Percentiles rank a stretch among this genome's conserved stretches.
phyloP scores from a whole-genome alignment of 2,113 vertebrate genomes.

The Vulpes ferrilata region DNA sequence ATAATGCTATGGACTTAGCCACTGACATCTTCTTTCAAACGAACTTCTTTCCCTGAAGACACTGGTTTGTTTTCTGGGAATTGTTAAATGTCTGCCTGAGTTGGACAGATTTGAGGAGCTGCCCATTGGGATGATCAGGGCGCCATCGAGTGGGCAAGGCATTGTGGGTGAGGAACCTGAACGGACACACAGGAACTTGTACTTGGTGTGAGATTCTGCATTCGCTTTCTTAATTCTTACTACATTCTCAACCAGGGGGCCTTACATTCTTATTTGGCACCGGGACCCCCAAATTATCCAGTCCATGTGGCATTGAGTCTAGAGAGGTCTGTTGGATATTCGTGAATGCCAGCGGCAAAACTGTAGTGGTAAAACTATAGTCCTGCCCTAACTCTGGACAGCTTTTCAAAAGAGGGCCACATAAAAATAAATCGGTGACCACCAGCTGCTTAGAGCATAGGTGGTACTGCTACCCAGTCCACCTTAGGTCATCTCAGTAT shows the following conservation, averaged over 20 bases:
- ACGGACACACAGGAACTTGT: accelerated
- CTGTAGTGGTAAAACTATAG: not conserved
- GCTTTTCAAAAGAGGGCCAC: not conserved
- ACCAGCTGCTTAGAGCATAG: not conserved
- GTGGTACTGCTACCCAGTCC: accelerated
- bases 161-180: not conserved
- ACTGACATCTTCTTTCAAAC: not conserved
- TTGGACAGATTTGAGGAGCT: no score
- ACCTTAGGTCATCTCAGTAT: accelerated
- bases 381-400: not conserved
- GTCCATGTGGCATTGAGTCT: accelerated
- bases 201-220: not conserved
- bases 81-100: not conserved
- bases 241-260: not conserved
- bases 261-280: not conserved
- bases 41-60: not conserved
- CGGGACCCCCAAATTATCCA: not conserved
- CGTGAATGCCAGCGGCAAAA: no score
- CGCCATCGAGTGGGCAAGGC: accelerated
- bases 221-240: accelerated
- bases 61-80: not conserved
- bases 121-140: no score
- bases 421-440: no score
- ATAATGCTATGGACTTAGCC: accelerated
- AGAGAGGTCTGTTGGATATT: not conserved